A percentile compares a stretch with the other conserved stretches of the same genome.
phyloP scores from a whole-genome alignment of 2,113 vertebrate genomes.

The Ciconia stormi region DNA sequence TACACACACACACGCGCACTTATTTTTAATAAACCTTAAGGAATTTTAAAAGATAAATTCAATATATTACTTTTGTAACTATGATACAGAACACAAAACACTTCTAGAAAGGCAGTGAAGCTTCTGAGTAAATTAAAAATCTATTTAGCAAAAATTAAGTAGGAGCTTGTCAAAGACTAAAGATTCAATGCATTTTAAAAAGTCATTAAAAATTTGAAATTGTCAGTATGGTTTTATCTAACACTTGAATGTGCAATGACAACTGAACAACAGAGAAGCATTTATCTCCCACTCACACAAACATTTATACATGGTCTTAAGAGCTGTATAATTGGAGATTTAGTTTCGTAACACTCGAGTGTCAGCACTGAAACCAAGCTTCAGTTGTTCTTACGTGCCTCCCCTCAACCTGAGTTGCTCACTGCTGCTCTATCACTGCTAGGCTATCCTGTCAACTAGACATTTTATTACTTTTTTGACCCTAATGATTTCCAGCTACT shows the following conservation, averaged over 20 bases:
- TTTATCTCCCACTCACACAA: neutral
- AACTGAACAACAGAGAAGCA: neutral
- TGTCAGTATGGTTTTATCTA: neutral
- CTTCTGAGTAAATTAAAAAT: neutral
- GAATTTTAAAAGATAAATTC: neutral
- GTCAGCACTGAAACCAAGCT: neutral
- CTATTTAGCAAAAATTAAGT: neutral
- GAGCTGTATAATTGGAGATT: neutral
- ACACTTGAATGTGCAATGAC: neutral
- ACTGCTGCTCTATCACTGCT: neutral
- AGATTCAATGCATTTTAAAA: neutral
- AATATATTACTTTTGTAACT: neutral
- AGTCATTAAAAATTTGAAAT: neutral
- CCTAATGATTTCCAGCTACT: neutral
- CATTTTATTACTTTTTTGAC: neutral
- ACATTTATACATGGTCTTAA: neutral
- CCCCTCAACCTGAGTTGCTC: neutral
- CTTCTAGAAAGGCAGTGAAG: neutral
- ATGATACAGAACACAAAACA: neutral
- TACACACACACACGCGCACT: accelerated
- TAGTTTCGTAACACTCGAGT: neutral
- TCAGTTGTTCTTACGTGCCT: neutral
- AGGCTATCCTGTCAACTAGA: neutral
- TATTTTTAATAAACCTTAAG: neutral
- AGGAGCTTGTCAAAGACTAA: neutral